These are phyloP conservation scores for Drosophila navojoa DNA, from an alignment of 1,140 invertebrate species.

Conservation along the genomic window DNA sequence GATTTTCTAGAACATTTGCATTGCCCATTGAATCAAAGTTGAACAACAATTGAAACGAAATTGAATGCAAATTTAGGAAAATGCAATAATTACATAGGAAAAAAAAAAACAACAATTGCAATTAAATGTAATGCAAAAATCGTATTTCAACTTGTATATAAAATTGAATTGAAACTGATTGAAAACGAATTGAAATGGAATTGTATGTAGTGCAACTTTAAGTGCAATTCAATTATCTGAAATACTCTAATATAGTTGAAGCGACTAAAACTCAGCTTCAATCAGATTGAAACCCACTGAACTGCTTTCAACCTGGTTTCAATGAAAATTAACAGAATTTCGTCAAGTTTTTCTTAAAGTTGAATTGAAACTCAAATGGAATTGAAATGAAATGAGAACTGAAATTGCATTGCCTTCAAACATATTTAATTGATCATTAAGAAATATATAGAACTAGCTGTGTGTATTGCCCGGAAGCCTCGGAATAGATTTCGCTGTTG, in stretches of 20 bases:
- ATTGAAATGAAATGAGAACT: neutral
- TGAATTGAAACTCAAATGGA: neutral
- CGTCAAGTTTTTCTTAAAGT: no score
- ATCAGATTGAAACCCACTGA: no score
- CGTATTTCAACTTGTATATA: neutral
- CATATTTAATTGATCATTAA: no score
- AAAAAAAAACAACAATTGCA: neutral
- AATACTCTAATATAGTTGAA: no score
- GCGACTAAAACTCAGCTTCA: no score
- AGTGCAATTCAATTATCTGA: no score
- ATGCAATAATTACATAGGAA: neutral
- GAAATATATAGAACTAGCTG: no score
- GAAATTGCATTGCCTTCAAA: neutral
- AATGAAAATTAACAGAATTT: neutral
- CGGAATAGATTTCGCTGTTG: neutral
- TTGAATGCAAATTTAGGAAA: neutral
- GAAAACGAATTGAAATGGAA: neutral
- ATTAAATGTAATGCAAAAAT: neutral
- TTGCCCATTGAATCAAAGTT: slow-evolving; percentile 17
- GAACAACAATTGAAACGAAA: slow-evolving; percentile 9
- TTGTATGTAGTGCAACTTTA: no score
- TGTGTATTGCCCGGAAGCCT: slow-evolving; percentile 14
- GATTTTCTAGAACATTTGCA: slow-evolving; percentile 27
- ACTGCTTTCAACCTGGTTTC: no score
- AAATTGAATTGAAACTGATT: neutral